A percentile compares a stretch with the other conserved stretches of the same genome.
These are phyloP conservation scores for Drosophila navojoa DNA, from an alignment of 1,140 invertebrate species.

Conservation along the genomic window DNA sequence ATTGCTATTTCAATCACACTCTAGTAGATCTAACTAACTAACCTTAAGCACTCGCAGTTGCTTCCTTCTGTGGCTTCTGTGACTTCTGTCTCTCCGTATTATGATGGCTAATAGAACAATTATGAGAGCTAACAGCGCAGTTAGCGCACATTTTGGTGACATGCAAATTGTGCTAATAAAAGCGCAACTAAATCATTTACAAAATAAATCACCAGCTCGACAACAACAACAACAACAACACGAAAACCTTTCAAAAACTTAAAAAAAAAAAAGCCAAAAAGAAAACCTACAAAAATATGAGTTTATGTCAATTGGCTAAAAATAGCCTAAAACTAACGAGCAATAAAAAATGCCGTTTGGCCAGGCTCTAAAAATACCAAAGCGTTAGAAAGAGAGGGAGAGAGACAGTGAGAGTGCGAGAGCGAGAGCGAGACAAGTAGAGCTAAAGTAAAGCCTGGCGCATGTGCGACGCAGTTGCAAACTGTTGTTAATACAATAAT, in stretches of 20 bases:
- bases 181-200: slow-evolving; percentile 43
- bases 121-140: background rate
- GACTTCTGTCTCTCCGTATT: too few species aligned
- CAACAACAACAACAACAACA: slow-evolving; percentile 1
- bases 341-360: slow-evolving; percentile 47
- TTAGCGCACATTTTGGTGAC: background rate
- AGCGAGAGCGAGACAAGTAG: background rate
- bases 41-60: too few species aligned
- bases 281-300: slow-evolving; percentile 6
- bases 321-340: slow-evolving; percentile 30
- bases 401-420: background rate
- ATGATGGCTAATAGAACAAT: slow-evolving; percentile 2
- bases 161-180: slow-evolving; percentile 38
- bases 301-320: slow-evolving; percentile 51
- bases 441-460: slow-evolving; percentile 14
- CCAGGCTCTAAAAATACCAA: slow-evolving; percentile 35
- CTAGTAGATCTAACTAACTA: too few species aligned
- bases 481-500: slow-evolving; percentile 75
- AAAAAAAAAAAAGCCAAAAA: background rate
- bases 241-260: slow-evolving; percentile 21
- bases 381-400: background rate
- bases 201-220: slow-evolving; percentile 29
- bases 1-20: too few species aligned
- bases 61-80: too few species aligned
- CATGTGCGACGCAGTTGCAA: slow-evolving; percentile 12